Percentiles rank a stretch among this genome's conserved stretches.
Conservation (phyloP, 2,113 vertebrate species). For the Ameiurus melas region DNA sequence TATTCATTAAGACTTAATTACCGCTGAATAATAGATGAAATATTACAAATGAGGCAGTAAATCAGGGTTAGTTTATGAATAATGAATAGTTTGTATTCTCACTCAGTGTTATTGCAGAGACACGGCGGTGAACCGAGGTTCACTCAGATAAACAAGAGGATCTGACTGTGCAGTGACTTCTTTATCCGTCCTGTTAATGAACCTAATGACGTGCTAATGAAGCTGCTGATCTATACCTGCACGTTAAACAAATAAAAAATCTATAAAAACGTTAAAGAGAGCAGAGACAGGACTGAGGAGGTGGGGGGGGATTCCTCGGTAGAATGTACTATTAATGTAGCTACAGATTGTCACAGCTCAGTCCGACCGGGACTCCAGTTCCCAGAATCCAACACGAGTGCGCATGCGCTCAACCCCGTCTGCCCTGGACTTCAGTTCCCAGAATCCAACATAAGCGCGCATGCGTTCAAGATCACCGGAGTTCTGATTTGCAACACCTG, state of each 20-base stretch:
- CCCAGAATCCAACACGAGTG: no score
- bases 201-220: background rate
- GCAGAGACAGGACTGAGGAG: background rate
- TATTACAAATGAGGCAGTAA: background rate
- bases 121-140: background rate
- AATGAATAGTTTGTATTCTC: background rate
- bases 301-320: background rate
- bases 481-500: no score
- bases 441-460: no score
- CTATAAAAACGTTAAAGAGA: no score
- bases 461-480: no score
- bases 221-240: background rate
- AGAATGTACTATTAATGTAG: background rate
- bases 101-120: background rate
- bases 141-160: background rate
- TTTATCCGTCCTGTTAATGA: background rate
- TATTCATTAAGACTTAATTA: conserved; percentile 3
- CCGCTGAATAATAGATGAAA: background rate
- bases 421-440: no score
- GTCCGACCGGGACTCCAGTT: no score
- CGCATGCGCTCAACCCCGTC: no score
- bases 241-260: no score
- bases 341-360: no score
- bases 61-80: background rate
- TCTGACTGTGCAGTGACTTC: background rate